Base-by-base conservation (phyloP, 1,140 invertebrate species). In the Olivierus martensii region DNA sequence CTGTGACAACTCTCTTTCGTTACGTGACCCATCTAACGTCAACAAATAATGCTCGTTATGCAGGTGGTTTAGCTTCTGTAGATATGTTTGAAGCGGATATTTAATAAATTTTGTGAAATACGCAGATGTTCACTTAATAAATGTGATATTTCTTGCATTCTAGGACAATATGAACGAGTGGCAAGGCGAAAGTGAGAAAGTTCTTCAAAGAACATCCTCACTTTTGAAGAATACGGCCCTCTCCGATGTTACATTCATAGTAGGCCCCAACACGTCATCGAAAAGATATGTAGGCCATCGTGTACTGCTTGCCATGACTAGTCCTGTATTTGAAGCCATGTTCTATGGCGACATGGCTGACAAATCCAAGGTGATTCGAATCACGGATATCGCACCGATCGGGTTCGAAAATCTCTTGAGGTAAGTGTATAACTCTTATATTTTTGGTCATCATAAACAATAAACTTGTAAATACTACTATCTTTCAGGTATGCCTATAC, bases 301-400 rank as follows among this genome's bases (percentile, higher is more conserved):
- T 34, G 63, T 65, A 0, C 53, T 65, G 18, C 46, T 65, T 47
- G 63, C 63, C 15, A 65, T 65, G 63, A 65, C 63, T 14, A 62
- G 60, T 0, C 49, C 59, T 14, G 63, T 65, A 22, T 65, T 65
- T 52, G 63, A 65, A 42, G 57, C 63, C 44, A 64, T 65, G 62
- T 65, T 65, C 46, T 65, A 64, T 37, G 63, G 63, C 5, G 63
- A 65, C 46, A 65, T 65, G 63, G 63, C 63, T n/a, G 63, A 65
- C 53, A 64, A 64, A 43, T 61, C 57, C 19, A 64, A 64, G 55
- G 62, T 64, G 15, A 63, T 65, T 39, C 58, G 63, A n/a, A 62
- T 65, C 15, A 59, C 63, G 4, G 63, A 65, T 47, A 36, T 65
- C 12, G 63, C 62, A 11, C 63, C 63, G n/a, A 63, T 65, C 12